A percentile compares a stretch with the other conserved stretches of the same genome.
phyloP scores from a whole-genome alignment of 2,888 invertebrate species.

The Stegophylla sp. region DNA sequence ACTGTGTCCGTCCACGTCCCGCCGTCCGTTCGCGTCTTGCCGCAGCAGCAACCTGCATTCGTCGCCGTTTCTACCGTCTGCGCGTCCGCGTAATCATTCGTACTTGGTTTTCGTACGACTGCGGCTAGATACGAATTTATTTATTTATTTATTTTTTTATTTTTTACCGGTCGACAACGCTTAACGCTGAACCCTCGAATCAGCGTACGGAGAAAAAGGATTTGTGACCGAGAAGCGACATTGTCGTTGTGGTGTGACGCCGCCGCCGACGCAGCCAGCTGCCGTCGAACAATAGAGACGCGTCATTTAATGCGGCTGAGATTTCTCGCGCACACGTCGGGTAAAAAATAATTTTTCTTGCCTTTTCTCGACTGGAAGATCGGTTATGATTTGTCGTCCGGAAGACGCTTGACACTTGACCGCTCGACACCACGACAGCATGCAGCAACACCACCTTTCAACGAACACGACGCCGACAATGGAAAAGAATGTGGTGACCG shows the following conservation, averaged over 20 bases:
- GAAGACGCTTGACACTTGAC: not conserved
- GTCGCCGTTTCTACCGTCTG: too few species aligned
- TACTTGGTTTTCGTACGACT: not conserved
- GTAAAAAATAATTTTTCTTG: too few species aligned
- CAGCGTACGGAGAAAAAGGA: not conserved
- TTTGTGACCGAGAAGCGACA: too few species aligned
- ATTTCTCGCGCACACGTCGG: too few species aligned
- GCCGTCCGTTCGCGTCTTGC: not conserved
- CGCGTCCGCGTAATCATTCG: not conserved
- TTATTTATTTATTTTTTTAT: too few species aligned
- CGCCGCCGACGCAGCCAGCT: not conserved
- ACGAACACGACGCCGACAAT: not conserved
- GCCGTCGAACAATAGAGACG: not conserved
- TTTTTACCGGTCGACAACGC: not conserved
- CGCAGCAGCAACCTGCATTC: too few species aligned
- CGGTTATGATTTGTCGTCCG: not conserved
- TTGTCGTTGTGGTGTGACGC: too few species aligned
- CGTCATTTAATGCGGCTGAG: too few species aligned
- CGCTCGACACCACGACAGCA: not conserved
- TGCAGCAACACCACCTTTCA: not conserved
- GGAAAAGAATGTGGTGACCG: slow-evolving; percentile 31
- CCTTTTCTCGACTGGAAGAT: too few species aligned
- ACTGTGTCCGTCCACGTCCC: not conserved
- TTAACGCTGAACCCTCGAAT: not conserved
- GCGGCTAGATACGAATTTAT: too few species aligned